phyloP scores from a whole-genome alignment of 2,888 invertebrate genomes.

The Trachelus stipa region DNA sequence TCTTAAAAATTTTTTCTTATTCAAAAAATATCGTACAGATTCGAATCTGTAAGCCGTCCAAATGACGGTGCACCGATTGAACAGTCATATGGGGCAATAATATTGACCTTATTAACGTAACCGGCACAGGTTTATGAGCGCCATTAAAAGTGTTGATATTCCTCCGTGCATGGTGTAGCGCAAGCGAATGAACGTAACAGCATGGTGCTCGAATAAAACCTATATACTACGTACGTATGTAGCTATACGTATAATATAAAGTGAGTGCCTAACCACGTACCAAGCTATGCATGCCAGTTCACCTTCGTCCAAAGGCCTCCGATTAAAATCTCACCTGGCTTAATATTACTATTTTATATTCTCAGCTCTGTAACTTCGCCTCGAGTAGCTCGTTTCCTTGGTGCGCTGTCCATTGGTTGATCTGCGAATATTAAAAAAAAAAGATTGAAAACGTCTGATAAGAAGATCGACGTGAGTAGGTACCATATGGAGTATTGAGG shows the following conservation, averaged over 20 bases:
- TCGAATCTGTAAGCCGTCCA: neutral
- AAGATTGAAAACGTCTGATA: neutral
- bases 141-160: conserved; percentile 52
- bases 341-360: conserved; percentile 56
- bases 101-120: conserved; percentile 44
- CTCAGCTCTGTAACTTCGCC: neutral
- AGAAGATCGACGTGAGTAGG: neutral
- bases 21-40: neutral
- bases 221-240: neutral
- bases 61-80: conserved; percentile 16
- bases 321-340: conserved; percentile 56
- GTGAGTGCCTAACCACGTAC: neutral
- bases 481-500: neutral
- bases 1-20: neutral
- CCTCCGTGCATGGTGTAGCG: conserved; percentile 17
- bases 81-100: conserved; percentile 43
- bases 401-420: neutral
- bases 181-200: conserved; percentile 2
- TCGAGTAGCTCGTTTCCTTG: neutral
- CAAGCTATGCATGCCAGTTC: conserved; percentile 50
- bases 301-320: conserved; percentile 52
- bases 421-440: neutral
- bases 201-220: neutral
- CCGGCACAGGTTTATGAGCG: conserved; percentile 48
- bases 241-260: conserved; percentile 8